Percentiles rank a stretch among this genome's conserved stretches.
These are phyloP conservation scores for Equus przewalskii DNA, from an alignment of 2,113 vertebrate genomes.

Conservation along the genomic window DNA sequence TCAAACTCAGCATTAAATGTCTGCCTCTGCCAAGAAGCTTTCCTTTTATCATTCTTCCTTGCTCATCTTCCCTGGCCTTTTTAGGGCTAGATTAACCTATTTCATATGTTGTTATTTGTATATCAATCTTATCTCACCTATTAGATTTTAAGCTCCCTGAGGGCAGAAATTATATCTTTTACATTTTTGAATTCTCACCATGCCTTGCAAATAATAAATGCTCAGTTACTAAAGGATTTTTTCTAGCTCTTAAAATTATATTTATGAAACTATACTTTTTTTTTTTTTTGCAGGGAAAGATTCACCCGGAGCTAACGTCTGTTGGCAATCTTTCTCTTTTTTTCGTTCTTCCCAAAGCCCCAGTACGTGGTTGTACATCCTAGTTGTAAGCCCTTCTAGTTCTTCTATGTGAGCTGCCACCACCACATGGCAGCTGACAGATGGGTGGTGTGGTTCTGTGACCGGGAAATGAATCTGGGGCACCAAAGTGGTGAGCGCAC, in stretches of 20 bases:
- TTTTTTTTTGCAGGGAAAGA: too few species aligned
- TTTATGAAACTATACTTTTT: not conserved
- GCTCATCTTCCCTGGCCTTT: not conserved
- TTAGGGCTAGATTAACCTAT: not conserved
- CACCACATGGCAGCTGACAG: too few species aligned
- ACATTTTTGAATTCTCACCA: constrained; percentile 33
- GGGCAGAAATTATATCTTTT: constrained; percentile 11
- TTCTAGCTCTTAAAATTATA: constrained; percentile 30
- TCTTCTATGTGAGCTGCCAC: too few species aligned
- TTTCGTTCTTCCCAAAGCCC: too few species aligned
- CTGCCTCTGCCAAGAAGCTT: not conserved
- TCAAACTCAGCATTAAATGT: not conserved
- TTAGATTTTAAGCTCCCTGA: constrained; percentile 52
- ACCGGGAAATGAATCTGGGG: too few species aligned
- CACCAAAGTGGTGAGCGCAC: too few species aligned
- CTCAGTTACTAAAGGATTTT: constrained; percentile 2
- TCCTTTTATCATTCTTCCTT: constrained; percentile 2
- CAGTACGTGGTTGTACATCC: too few species aligned
- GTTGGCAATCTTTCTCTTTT: too few species aligned
- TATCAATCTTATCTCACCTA: not conserved
- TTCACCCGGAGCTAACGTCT: too few species aligned
- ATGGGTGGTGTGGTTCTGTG: too few species aligned
- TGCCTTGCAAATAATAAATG: not conserved
- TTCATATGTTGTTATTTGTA: constrained; percentile 41
- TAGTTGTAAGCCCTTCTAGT: too few species aligned